Base-by-base conservation (phyloP, 2,113 vertebrate species). In the Toxotes jaculatrix region DNA sequence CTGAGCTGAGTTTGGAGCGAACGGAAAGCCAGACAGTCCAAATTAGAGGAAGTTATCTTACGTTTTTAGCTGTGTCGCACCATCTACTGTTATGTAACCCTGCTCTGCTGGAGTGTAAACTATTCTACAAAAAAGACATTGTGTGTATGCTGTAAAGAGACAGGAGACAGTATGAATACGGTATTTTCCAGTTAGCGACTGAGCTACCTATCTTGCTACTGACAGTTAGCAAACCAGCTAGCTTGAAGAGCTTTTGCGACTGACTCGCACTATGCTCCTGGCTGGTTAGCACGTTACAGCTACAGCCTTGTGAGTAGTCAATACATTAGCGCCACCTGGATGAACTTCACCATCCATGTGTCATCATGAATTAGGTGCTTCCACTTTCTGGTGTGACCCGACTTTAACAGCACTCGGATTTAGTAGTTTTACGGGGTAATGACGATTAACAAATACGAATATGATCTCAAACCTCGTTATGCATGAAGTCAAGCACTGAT, bases 401-500 rank as follows among this genome's bases (percentile, higher is more conserved):
- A 42, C 31, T 47, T 17, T 17, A 57, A 43, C 45, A 61, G 2
- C 5, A 17, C 1, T 14, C 14, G n/a, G 21, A 51, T n/a, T 27
- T 42, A 45, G 12, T 31, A 27, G 19, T n/a, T 59, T 61, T 42
- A 21, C n/a, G 13, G 23, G 19, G 49, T 38, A 21, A 49, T n/a
- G 59, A 74, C 27, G 7, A 31, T 17, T 0, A 60, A 68, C 23
- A 65, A 27, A 66, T n/a, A 55, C n/a, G 31, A 53, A 59, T 6
- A 63, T 45, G 45, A 59, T 66, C 63, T 72, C 38, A 38, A 45
- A 38, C 16, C 63, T 71, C 43, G 55, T 8, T 23, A 59, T 65
- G 77, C 36, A 82, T 67, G 55, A 86, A 83, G 36, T 74, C 38
- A 74, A 51, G 34, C 19, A 45, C 12, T 70, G 14, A 42, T 89